Base-by-base conservation (phyloP, 1,140 invertebrate species). In the Streblospio benedicti region DNA sequence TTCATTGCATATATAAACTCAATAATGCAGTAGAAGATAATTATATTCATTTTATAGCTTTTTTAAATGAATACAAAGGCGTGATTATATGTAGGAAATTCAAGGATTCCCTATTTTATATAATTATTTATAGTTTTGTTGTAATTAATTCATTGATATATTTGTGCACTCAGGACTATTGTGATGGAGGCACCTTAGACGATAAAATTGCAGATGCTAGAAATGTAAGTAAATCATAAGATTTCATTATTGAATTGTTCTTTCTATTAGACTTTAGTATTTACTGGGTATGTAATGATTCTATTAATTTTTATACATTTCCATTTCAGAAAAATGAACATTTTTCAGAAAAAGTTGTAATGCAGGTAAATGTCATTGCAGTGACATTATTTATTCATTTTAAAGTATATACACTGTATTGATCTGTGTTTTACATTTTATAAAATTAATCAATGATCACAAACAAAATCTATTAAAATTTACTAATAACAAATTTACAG, bases 181-280 rank as follows among this genome's bases (percentile, higher is more conserved):
- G 74, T 67, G 74, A 75, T 71, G 74, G 71, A 31, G 74, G 74
- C 23, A 76, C 67, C 27, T 32, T 76, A 14, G 67, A 73, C 49
- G 74, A 76, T 35, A 72, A 68, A 56, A 74, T 76, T 2, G 65
- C 61, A 51, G 63, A 65, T 33, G 66, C 69, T 41, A 57, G 59
- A 25, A 65, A 60, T 54, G 71, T 74, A 65, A 66, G 66, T 59
- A 20, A n/a, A 25, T 47, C 16, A n/a, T n/a, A 41, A 20, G 30
- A 49, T 28, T 16, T 16, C 45, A 28, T 20, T 28, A 14, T 38
- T 4, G 35, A 44, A 23, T 2, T 30, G 44, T 44, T 25, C 49
- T 28, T 43, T 18, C 27, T 20, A 16, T 41, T 27, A 33, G n/a
- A 45, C 47, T 20, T 44, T 25, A 4, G 20, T 51, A 32, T 9